A percentile compares a stretch with the other conserved stretches of the same genome.
Conservation (phyloP, 2,113 vertebrate species). For the Galeopterus variegatus region DNA sequence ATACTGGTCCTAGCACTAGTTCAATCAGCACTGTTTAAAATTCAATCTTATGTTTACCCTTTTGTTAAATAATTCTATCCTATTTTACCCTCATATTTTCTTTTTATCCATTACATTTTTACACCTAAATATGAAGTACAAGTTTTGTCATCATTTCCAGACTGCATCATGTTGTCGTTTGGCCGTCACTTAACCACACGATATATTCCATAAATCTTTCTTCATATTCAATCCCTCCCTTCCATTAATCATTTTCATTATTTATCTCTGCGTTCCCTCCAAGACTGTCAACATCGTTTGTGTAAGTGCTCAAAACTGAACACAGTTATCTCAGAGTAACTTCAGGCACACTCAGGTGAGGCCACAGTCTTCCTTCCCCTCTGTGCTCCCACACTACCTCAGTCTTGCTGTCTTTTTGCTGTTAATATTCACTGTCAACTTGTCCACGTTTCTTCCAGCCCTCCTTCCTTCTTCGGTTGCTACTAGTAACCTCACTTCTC, state of each 20-base stretch:
- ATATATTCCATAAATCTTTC: constrained; percentile 48
- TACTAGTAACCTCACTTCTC: not conserved
- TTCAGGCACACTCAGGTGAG: not conserved
- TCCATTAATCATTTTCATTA: constrained; percentile 62
- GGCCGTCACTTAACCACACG: not conserved
- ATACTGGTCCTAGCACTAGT: not conserved
- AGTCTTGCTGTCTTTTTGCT: not conserved
- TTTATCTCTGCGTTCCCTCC: constrained; percentile 60
- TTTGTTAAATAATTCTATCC: not conserved
- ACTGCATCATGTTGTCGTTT: not conserved
- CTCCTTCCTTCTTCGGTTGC: not conserved
- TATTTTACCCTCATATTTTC: not conserved
- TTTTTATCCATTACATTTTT: not conserved
- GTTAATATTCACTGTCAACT: not conserved
- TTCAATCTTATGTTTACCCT: not conserved
- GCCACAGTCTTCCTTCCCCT: not conserved
- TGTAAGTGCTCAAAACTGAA: constrained; percentile 46
- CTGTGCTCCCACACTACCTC: not conserved
- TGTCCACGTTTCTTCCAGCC: not conserved
- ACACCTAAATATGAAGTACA: not conserved
- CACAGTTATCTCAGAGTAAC: not conserved
- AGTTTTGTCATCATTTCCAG: not conserved
- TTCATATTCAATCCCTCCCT: constrained; percentile 61
- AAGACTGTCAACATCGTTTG: constrained; percentile 56
- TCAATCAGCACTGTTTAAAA: constrained; percentile 45